Evolutionary conservation across 2,888 invertebrate species (phyloP).

Genomic region (Chrysotoxum bicinctum): DNA sequence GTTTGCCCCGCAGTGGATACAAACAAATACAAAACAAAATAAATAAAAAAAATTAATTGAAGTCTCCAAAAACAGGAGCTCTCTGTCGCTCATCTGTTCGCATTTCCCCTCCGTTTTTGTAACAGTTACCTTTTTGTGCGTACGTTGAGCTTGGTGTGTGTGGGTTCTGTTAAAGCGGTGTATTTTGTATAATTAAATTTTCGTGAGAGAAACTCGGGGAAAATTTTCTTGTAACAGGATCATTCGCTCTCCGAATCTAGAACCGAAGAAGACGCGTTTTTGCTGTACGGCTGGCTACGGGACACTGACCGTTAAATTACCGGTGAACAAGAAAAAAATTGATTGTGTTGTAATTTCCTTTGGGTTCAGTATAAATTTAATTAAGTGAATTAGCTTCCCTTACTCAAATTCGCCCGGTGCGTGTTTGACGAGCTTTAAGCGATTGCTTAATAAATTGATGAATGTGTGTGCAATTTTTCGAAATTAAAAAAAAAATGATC

Average conservation of each 20-base stretch:
- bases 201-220: constrained; percentile 46
- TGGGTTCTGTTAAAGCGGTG: background rate
- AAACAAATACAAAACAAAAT: constrained; percentile 27
- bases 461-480: constrained; percentile 24
- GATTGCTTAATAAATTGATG: background rate
- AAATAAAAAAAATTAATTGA: constrained; percentile 28
- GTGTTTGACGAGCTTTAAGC: constrained; percentile 1
- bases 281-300: constrained; percentile 45
- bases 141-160: background rate
- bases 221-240: constrained; percentile 63
- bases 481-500: constrained; percentile 8
- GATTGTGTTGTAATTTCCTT: constrained; percentile 3
- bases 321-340: constrained; percentile 46
- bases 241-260: constrained; percentile 67
- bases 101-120: constrained; percentile 4
- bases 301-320: constrained; percentile 66
- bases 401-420: constrained; percentile 31
- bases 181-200: constrained; percentile 18
- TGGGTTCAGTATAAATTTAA: constrained; percentile 9
- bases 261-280: constrained; percentile 52
- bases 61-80: constrained; percentile 17
- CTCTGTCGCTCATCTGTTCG: background rate
- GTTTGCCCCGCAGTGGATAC: background rate
- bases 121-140: constrained; percentile 47
- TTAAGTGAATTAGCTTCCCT: constrained; percentile 17